These are phyloP conservation scores for Acrocephalus arundinaceus DNA, from an alignment of 2,113 vertebrate genomes.

Conservation along the genomic window DNA sequence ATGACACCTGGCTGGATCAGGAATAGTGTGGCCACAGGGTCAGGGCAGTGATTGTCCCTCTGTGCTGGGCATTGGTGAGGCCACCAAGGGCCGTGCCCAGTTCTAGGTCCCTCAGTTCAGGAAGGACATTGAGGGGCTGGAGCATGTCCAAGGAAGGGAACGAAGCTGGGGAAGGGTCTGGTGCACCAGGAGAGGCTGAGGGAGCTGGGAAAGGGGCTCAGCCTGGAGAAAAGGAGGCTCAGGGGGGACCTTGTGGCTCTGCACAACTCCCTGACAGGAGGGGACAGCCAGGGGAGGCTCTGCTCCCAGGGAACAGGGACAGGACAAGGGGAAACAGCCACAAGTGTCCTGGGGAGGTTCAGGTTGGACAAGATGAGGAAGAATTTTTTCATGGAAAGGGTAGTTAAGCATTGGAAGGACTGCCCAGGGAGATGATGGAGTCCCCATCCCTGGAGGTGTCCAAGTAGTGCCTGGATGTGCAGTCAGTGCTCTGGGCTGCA, in stretches of 20 bases:
- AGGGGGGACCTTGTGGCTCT: neutral
- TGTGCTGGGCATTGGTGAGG: neutral
- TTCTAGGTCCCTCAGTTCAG: neutral
- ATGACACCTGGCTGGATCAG: neutral
- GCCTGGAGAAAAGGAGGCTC: neutral
- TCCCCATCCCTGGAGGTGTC: neutral
- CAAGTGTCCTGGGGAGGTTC: neutral
- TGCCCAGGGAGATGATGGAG: neutral
- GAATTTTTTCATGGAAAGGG: neutral
- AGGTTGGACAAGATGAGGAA: neutral
- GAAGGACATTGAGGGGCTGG: neutral
- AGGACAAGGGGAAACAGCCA: rapidly evolving
- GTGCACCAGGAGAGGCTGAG: neutral
- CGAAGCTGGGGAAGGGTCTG: rapidly evolving
- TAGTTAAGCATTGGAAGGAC: neutral
- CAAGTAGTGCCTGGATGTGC: neutral
- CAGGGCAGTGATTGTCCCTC: neutral
- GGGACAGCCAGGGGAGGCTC: neutral
- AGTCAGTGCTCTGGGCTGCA: neutral
- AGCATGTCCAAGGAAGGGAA: rapidly evolving
- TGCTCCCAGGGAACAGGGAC: neutral
- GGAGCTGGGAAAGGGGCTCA: neutral
- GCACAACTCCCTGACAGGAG: neutral
- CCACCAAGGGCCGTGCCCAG: neutral
- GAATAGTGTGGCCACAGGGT: neutral